These are phyloP conservation scores for Ichneumoninae sp. DNA, from an alignment of 2,888 invertebrate genomes.

Conservation along the genomic window DNA sequence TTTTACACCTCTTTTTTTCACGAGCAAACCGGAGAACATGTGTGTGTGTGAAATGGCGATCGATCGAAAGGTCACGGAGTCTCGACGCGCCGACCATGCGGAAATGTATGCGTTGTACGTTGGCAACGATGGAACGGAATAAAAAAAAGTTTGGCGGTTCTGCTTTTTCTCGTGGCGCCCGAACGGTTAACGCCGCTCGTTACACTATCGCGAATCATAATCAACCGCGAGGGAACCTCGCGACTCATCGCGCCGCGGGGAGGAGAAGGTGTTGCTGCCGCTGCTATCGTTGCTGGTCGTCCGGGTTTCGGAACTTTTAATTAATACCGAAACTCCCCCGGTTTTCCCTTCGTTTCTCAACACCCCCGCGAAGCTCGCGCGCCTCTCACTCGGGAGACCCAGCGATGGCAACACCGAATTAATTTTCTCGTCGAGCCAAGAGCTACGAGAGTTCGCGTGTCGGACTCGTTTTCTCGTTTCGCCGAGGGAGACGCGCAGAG, in stretches of 20 bases:
- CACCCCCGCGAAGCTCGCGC: constrained; percentile 5
- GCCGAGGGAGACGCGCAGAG: constrained; percentile 24
- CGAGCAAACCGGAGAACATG: neutral
- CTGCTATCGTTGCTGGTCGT: constrained; percentile 59
- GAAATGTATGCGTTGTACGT: neutral
- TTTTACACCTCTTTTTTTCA: neutral
- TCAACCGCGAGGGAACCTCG: constrained; percentile 61
- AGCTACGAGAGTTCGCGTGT: constrained; percentile 63
- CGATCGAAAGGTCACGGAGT: neutral
- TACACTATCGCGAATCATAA: constrained; percentile 72
- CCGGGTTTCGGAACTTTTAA: constrained; percentile 74
- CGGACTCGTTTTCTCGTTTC: constrained; percentile 63
- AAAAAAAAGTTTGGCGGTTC: constrained; percentile 58
- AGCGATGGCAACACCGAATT: constrained; percentile 64
- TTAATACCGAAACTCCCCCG: constrained; percentile 72
- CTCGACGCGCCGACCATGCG: neutral
- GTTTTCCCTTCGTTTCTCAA: constrained; percentile 25
- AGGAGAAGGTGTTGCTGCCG: constrained; percentile 62
- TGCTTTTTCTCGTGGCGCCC: constrained; percentile 19
- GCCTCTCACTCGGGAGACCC: neutral
- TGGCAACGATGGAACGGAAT: neutral
- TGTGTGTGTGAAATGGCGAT: constrained; percentile 6
- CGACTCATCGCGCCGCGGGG: constrained; percentile 18
- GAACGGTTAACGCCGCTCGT: constrained; percentile 59
- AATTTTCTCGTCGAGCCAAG: constrained; percentile 67